A percentile compares a stretch with the other conserved stretches of the same genome.
Evolutionary conservation across 2,113 vertebrate species (phyloP).

Genomic region (Lasiurus cinereus): DNA sequence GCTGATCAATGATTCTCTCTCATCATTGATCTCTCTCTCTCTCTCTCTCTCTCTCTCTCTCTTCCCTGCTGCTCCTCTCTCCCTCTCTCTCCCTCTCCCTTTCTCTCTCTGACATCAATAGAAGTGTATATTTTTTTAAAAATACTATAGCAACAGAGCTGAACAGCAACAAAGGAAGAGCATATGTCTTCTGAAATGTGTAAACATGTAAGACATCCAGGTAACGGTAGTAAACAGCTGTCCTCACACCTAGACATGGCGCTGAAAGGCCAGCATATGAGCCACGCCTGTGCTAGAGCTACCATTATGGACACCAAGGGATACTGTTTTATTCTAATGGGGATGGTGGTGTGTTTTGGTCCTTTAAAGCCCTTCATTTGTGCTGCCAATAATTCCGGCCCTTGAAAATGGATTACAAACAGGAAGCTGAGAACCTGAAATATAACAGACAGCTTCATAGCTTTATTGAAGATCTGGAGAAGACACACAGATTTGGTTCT

Average conservation of each 20-base stretch:
- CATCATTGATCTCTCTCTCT: too few species aligned
- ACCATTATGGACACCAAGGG: not conserved
- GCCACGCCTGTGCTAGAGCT: not conserved
- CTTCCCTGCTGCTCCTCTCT: too few species aligned
- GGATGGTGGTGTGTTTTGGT: not conserved
- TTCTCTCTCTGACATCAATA: too few species aligned
- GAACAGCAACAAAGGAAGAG: not conserved
- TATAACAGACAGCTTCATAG: not conserved
- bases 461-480: not conserved
- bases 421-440: not conserved
- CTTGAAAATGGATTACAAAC: not conserved
- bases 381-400: not conserved
- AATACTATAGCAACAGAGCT: not conserved
- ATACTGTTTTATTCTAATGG: not conserved
- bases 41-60: too few species aligned
- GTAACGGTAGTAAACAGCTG: not conserved
- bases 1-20: too few species aligned
- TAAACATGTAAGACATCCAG: not conserved
- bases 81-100: too few species aligned
- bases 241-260: not conserved
- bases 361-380: constrained; percentile 39
- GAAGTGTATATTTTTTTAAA: too few species aligned
- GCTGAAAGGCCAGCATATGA: not conserved
- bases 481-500: not conserved
- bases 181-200: not conserved